Base-by-base conservation (phyloP, 1,140 invertebrate species). In the Euborellia annulipes region DNA sequence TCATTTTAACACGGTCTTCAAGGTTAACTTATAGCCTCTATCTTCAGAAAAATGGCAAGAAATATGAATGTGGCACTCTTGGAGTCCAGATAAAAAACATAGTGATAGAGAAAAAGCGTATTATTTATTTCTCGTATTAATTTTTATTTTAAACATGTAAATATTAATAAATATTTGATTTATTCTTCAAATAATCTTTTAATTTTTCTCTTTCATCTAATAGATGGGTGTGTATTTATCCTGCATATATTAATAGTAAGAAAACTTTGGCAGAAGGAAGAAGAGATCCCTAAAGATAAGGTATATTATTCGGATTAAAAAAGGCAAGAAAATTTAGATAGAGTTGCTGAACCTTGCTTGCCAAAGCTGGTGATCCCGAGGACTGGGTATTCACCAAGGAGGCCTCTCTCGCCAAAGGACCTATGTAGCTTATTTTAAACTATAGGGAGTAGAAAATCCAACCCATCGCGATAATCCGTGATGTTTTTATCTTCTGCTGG, bases 191-290 rank as follows among this genome's bases (percentile, higher is more conserved):
- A 27, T 27, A 11, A 27, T 6, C 11, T 27, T 6, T 6, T 6
- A 4, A 27, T 50, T 46, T 32, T 30, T 47, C 40, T 44, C 47
- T 53, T 58, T 54, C 66, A 66, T 13, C 11, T 27, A 27, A 27
- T 58, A 91, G 92, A 56, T 98, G 93, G 93, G 76, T 96, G 45
- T 93, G 88, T 55, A 84, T 98, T 45, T 98, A 98, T 67, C 95
- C 95, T 34, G 79, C 88, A 0, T 98, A 98, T 55, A 70, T 98
- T 17, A 97, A 98, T 58, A 91, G 79, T 51, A 94, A 90, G 57
- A 94, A 89, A 63, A 89, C 87, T 0, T 58, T 84, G 21, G 81
- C 82, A 2, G 77, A 92, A 61, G 94, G 94, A 7, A 70, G 94
- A 19, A 76, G 79, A n/a, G 52, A 64, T 98, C 18, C 63, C 80